Evolutionary conservation across 2,797 vertebrate genomes (phyloP).

Genomic region (Falco concolor): DNA sequence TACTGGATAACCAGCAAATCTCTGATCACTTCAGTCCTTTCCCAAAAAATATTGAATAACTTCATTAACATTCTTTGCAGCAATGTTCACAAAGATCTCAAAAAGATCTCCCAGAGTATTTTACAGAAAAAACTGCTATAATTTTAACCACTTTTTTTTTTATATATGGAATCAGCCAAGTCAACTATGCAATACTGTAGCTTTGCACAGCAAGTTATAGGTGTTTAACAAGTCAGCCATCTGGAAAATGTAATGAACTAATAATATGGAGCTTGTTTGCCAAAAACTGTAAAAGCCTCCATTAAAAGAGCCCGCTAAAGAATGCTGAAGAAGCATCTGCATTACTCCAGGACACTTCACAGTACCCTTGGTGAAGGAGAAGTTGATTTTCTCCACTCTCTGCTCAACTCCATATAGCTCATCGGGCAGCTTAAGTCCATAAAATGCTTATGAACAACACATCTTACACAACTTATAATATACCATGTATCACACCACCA

Average conservation of each 20-base stretch:
- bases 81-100: background rate
- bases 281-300: background rate
- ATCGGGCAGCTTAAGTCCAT: background rate
- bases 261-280: background rate
- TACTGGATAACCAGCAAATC: background rate
- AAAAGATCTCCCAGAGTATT: background rate
- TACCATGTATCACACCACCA: accelerated
- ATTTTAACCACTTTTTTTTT: background rate
- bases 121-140: background rate
- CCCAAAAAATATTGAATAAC: background rate
- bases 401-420: background rate
- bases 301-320: background rate
- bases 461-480: background rate
- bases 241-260: background rate
- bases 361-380: background rate
- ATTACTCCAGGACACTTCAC: background rate
- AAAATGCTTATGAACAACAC: background rate
- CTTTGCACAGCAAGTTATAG: background rate
- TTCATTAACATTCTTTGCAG: background rate
- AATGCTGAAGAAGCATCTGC: background rate
- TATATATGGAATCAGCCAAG: background rate
- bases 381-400: background rate
- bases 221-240: background rate
- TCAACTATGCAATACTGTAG: background rate
- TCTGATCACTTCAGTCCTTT: background rate